These are phyloP conservation scores for Taeniopygia guttata DNA, from an alignment of 2,797 vertebrate genomes.

Conservation along the genomic window DNA sequence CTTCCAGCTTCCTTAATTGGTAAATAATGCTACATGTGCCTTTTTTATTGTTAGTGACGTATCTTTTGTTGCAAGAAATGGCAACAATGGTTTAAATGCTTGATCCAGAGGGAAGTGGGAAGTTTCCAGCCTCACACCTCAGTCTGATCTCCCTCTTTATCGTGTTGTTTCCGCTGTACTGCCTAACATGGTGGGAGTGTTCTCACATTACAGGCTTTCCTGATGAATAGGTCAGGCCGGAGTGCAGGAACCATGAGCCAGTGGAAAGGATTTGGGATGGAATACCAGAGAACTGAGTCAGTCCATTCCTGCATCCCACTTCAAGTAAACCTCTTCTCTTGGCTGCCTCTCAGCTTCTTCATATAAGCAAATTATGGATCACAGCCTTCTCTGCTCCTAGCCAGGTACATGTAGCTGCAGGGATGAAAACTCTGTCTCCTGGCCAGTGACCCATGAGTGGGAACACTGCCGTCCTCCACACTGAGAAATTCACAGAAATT, in stretches of 20 bases:
- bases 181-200: background rate
- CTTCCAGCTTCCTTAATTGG: constrained; percentile 38
- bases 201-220: background rate
- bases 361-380: constrained; percentile 5
- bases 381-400: background rate
- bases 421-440: background rate
- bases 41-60: background rate
- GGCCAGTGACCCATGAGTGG: background rate
- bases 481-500: background rate
- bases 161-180: background rate
- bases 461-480: background rate
- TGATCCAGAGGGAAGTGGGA: background rate
- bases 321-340: constrained; percentile 40
- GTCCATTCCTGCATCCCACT: background rate
- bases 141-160: background rate
- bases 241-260: background rate
- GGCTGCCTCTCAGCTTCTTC: constrained; percentile 39
- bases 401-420: background rate
- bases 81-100: background rate
- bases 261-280: constrained; percentile 30
- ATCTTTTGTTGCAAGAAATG: background rate
- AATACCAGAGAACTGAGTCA: constrained; percentile 59
- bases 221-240: background rate
- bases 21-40: constrained; percentile 3
- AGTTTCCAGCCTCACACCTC: constrained; percentile 3